Evolutionary conservation across 2,113 vertebrate genomes (phyloP), one percentile per base, ranked within the genome.

Genomic region (Dasyurus viverrinus): DNA sequence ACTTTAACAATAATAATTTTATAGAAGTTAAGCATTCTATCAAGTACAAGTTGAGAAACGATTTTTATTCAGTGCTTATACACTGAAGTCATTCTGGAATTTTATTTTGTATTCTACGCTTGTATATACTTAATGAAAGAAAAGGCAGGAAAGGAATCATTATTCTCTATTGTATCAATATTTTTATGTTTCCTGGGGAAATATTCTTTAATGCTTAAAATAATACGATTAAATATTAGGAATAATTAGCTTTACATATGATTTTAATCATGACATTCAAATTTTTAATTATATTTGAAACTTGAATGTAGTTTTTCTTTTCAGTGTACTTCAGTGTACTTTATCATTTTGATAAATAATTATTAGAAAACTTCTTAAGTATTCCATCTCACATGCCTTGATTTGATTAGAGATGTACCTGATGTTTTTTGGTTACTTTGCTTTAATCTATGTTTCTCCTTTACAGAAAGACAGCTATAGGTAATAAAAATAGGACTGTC

Each of bases 251-350:
- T 12, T 22, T 94, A 95, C 89, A 23, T 95, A 12, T 91, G 68
- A 84, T 54, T 26, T 30, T 14, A 94, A 46, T 60, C 89, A 53
- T 46, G 92, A 22, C 36, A 60, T 8, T 57, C 30, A 12, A 55
- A 2, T 89, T 52, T 54, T 52, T 96, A 92, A 25, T 46, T 48
- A 0, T 54, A 30, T 30, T 89, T 53, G n/a, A 54, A 47, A 68
- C 52, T 91, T 95, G 54, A 1, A 90, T 54, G 89, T 91, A 92
- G 10, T 91, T 89, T 50, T 92, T 92, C 12, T 84, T 96, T 47
- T 48, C 91, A 93, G 50, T 92, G 42, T 25, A 3, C 24, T 47
- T 89, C 8, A 46, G 92, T n/a, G n/a, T n/a, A n/a, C n/a, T n/a
- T n/a, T n/a, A n/a, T n/a, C n/a, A 22, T 53, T 92, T 76, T 47